A percentile compares a stretch with the other conserved stretches of the same genome.
Conservation (phyloP, 2,113 vertebrate species). For the Tenebrosternarchus preto region DNA sequence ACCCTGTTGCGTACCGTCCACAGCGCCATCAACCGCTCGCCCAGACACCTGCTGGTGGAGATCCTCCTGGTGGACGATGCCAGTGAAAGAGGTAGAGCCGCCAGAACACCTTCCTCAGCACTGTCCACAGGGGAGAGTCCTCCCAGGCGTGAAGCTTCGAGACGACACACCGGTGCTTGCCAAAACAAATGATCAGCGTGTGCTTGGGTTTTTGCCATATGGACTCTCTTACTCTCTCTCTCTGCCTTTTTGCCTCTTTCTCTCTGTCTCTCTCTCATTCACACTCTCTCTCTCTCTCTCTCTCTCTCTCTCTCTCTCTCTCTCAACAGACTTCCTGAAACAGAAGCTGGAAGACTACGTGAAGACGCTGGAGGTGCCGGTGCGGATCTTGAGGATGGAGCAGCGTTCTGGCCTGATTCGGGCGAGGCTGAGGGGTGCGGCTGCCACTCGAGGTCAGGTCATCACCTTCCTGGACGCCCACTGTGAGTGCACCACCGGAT, state of each 20-base stretch:
- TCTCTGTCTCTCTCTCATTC: too few species aligned
- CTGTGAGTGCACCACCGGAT: slow-evolving; percentile 92
- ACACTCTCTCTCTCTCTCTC: too few species aligned
- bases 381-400: slow-evolving; percentile 91
- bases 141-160: background rate
- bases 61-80: slow-evolving; percentile 93
- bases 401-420: slow-evolving; percentile 93
- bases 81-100: slow-evolving; percentile 86
- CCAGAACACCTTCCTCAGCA: background rate
- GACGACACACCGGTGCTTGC: background rate
- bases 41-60: slow-evolving; percentile 84
- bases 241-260: too few species aligned
- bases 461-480: slow-evolving; percentile 97
- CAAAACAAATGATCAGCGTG: too few species aligned
- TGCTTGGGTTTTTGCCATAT: too few species aligned
- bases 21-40: slow-evolving; percentile 89
- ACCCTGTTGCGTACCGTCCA: slow-evolving; percentile 90
- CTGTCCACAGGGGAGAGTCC: background rate
- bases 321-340: slow-evolving; percentile 86
- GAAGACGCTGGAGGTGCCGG: slow-evolving; percentile 80
- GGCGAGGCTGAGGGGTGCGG: slow-evolving; percentile 89
- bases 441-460: slow-evolving; percentile 86
- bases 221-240: too few species aligned
- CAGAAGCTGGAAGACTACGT: slow-evolving; percentile 86
- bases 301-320: too few species aligned